phyloP scores from a whole-genome alignment of 2,888 invertebrate species.

The Tinea trinotella region DNA sequence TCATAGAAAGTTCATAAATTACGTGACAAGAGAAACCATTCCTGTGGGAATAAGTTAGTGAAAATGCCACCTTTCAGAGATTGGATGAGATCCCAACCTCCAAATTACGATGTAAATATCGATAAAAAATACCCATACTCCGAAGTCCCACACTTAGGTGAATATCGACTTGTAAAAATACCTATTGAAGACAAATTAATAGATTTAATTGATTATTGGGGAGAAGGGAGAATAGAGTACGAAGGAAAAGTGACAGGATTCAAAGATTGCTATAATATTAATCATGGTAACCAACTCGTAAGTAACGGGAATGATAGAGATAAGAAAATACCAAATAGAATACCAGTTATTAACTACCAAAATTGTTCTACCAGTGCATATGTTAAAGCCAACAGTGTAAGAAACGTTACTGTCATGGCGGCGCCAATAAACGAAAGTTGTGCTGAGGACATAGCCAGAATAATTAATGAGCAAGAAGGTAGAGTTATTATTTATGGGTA shows the following conservation, averaged over 20 bases:
- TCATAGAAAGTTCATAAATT: too few relatives aligned
- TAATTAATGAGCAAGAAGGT: conserved; percentile 31
- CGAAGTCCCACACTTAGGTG: conserved; percentile 36
- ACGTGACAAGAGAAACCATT: too few relatives aligned
- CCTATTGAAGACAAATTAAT: conserved; percentile 28
- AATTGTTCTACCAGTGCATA: conserved; percentile 36
- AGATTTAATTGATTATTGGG: conserved; percentile 41
- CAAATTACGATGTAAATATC: conserved; percentile 33
- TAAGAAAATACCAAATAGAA: conserved; percentile 38
- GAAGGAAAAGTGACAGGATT: conserved; percentile 31
- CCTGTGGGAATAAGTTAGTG: background rate
- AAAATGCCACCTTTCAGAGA: background rate
- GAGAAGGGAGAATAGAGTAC: conserved; percentile 33
- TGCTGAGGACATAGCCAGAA: conserved; percentile 36
- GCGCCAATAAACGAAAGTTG: conserved; percentile 37
- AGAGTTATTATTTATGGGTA: conserved; percentile 34
- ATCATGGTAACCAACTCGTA: conserved; percentile 34
- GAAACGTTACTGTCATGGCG: conserved; percentile 35
- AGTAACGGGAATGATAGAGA: conserved; percentile 33
- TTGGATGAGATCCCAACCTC: conserved; percentile 25
- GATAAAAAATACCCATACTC: conserved; percentile 37
- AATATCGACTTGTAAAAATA: conserved; percentile 33
- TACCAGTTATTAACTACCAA: conserved; percentile 32
- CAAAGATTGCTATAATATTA: conserved; percentile 36
- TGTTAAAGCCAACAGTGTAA: conserved; percentile 33